Evolutionary conservation across 2,113 vertebrate species (phyloP).

Genomic region (Pygoscelis adeliae): DNA sequence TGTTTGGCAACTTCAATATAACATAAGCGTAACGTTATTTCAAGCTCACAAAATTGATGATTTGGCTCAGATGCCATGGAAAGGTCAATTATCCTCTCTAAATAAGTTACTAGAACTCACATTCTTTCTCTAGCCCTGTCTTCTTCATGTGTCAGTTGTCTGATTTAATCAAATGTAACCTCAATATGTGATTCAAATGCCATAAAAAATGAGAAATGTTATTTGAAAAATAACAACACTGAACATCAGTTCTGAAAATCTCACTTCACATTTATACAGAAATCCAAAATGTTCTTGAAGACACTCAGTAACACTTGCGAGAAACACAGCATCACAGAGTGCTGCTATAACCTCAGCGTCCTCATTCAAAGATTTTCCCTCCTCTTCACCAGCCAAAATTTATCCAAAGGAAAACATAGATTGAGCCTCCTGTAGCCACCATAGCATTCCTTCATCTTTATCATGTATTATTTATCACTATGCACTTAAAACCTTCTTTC

Average conservation of each 20-base stretch:
- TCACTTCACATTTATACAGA: neutral
- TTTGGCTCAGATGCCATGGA: neutral
- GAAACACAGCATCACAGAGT: neutral
- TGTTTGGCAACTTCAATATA: neutral
- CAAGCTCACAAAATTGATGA: conserved; percentile 1
- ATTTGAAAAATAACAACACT: neutral
- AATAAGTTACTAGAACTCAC: neutral
- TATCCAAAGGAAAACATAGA: neutral
- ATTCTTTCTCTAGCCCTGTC: neutral
- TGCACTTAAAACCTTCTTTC: conserved; percentile 14
- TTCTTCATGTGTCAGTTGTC: neutral
- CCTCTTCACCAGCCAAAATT: neutral
- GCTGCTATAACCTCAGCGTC: neutral
- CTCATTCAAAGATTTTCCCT: neutral
- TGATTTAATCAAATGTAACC: neutral
- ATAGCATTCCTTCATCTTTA: neutral
- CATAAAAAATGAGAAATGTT: neutral
- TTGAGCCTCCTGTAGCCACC: neutral
- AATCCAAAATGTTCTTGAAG: neutral
- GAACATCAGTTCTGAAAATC: neutral
- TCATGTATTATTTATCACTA: neutral
- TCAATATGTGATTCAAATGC: neutral
- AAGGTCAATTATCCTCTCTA: conserved; percentile 36
- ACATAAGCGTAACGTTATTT: neutral
- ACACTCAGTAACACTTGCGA: neutral